Conservation (phyloP, 2,113 vertebrate species). For the Sorex fumeus region DNA sequence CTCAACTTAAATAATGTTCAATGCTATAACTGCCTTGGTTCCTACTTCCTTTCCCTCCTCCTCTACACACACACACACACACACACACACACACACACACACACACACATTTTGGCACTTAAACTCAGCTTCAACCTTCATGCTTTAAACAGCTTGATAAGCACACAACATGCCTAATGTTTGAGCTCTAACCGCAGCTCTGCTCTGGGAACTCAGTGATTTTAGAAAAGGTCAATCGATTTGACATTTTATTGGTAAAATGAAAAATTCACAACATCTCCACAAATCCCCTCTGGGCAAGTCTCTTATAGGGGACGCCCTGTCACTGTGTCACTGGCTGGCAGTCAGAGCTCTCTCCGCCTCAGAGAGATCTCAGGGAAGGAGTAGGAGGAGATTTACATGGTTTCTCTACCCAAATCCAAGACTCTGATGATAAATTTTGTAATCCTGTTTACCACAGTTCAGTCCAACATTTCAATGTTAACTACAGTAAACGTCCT, state of each 20-base stretch:
- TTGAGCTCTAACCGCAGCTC: neutral
- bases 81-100: no score
- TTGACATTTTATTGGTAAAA: slow-evolving; percentile 10
- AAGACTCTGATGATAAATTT: neutral
- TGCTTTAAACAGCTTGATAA: neutral
- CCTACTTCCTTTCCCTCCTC: neutral
- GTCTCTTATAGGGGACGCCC: neutral
- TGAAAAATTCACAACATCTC: slow-evolving; percentile 10
- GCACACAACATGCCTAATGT: neutral
- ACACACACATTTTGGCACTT: no score
- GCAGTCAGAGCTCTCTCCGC: neutral
- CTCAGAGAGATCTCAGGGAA: neutral
- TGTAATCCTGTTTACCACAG: neutral
- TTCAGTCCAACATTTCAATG: neutral
- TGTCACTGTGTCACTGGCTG: neutral
- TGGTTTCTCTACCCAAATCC: neutral
- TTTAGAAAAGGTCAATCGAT: neutral
- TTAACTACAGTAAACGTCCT: neutral
- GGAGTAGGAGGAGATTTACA: rapidly evolving
- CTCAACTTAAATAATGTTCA: neutral
- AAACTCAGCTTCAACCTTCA: neutral
- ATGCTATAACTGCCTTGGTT: no score
- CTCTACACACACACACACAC: no score
- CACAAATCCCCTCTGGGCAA: neutral
- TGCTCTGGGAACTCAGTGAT: neutral